phyloP scores from a whole-genome alignment of 2,113 vertebrate genomes.

The Nyctibius bracteatus region DNA sequence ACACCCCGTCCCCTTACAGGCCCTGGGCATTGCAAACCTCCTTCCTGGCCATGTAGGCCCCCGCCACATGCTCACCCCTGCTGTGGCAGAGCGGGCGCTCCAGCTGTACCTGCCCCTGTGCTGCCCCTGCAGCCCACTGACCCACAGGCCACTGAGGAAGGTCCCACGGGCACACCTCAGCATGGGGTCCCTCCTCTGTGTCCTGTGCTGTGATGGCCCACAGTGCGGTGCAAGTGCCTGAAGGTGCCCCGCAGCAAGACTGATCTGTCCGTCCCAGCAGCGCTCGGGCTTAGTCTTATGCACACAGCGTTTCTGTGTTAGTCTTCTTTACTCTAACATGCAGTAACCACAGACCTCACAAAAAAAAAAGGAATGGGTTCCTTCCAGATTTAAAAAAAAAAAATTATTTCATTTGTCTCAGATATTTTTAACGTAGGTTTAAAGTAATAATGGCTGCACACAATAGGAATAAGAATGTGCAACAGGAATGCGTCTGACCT shows the following conservation, averaged over 20 bases:
- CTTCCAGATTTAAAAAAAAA: not conserved
- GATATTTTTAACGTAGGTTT: not conserved
- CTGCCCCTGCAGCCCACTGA: not conserved
- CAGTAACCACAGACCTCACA: not conserved
- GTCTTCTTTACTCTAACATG: not conserved
- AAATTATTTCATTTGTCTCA: not conserved
- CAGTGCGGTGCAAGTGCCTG: rapidly evolving
- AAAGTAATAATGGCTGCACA: not conserved
- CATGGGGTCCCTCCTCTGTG: rapidly evolving
- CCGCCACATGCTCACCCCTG: rapidly evolving
- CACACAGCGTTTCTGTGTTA: rapidly evolving
- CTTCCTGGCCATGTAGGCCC: rapidly evolving
- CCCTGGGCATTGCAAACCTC: not conserved
- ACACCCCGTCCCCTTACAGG: rapidly evolving
- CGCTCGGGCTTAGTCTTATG: not conserved
- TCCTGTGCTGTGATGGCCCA: rapidly evolving
- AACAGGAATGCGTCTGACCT: not conserved
- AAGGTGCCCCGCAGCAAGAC: rapidly evolving
- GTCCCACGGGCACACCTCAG: rapidly evolving
- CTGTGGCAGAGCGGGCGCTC: not conserved
- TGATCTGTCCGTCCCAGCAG: no score
- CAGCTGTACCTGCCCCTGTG: no score
- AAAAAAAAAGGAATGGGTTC: not conserved
- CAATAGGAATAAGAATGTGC: not conserved
- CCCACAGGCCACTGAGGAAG: rapidly evolving